A percentile compares a stretch with the other conserved stretches of the same genome.
Conservation (phyloP, 2,888 invertebrate genomes). For the Himalopsyche japonica region DNA sequence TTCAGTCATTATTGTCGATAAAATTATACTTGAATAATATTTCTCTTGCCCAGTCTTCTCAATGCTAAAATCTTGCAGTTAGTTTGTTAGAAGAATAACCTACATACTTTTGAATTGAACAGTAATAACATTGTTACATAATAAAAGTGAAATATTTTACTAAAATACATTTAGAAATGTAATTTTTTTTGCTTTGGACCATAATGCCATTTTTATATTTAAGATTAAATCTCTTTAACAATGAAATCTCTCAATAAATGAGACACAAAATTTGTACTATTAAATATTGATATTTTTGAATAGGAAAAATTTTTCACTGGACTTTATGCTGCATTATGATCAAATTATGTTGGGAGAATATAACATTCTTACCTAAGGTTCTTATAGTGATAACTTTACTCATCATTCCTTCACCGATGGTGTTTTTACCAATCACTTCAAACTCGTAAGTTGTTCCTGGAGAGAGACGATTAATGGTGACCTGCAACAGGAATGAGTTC, state of each 20-base stretch:
- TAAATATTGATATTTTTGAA: neutral
- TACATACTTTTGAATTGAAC: neutral
- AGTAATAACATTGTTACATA: neutral
- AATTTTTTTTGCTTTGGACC: too few species aligned
- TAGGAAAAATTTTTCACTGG: neutral
- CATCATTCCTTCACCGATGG: slow-evolving; percentile 93
- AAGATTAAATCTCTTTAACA: too few species aligned
- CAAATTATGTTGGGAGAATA: neutral
- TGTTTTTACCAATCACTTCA: slow-evolving; percentile 93
- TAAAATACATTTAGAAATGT: too few species aligned
- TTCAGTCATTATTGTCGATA: too few species aligned
- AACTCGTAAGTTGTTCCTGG: slow-evolving; percentile 94
- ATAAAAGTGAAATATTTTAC: too few species aligned
- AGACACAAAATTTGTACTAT: too few species aligned
- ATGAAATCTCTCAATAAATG: too few species aligned
- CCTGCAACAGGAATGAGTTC: slow-evolving; percentile 51
- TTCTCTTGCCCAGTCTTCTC: neutral
- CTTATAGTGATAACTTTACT: slow-evolving; percentile 89
- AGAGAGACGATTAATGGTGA: slow-evolving; percentile 87
- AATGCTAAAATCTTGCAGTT: neutral
- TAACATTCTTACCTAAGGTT: slow-evolving; percentile 74
- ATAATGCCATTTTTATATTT: too few species aligned
- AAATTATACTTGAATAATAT: too few species aligned
- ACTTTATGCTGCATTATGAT: too few species aligned
- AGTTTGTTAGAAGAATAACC: neutral